These are phyloP conservation scores for Acleris laterana DNA, from an alignment of 2,888 invertebrate genomes.

Conservation along the genomic window DNA sequence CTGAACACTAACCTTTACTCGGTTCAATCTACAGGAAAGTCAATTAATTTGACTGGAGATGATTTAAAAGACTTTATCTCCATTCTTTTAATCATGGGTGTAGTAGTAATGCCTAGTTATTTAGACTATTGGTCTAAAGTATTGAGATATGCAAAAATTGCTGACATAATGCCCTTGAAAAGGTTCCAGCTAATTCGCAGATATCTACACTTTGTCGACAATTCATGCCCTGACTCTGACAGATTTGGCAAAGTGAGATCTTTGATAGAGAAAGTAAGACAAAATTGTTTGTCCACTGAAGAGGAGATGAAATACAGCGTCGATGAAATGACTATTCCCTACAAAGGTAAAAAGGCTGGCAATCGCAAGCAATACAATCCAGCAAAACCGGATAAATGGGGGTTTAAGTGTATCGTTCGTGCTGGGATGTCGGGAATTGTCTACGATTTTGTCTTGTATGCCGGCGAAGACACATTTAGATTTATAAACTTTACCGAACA, in stretches of 20 bases:
- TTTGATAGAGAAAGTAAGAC: constrained; percentile 39
- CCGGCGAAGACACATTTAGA: constrained; percentile 49
- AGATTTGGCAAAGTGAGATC: constrained; percentile 43
- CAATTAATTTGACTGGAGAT: constrained; percentile 1
- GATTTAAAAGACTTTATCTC: constrained; percentile 9
- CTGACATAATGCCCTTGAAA: constrained; percentile 13
- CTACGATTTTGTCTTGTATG: constrained; percentile 52
- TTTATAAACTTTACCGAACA: constrained; percentile 41
- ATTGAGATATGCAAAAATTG: constrained; percentile 7
- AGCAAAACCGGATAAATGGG: constrained; percentile 55
- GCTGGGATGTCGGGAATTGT: constrained; percentile 50
- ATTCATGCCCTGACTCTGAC: constrained; percentile 28
- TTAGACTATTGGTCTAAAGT: constrained; percentile 12
- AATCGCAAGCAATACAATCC: constrained; percentile 49
- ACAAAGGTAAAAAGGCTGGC: constrained; percentile 53
- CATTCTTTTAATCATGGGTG: constrained; percentile 8
- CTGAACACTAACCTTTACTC: constrained; percentile 7
- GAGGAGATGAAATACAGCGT: constrained; percentile 46
- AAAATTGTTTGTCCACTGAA: constrained; percentile 41
- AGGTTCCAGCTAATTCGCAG: constrained; percentile 1
- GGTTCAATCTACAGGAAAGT: constrained; percentile 4
- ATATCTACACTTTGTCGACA: constrained; percentile 14
- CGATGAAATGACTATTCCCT: constrained; percentile 56
- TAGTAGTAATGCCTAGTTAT: constrained; percentile 8
- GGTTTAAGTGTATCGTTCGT: constrained; percentile 49